A percentile compares a stretch with the other conserved stretches of the same genome.
These are phyloP conservation scores for Myotis lucifugus DNA, from an alignment of 2,113 vertebrate species.

Conservation along the genomic window DNA sequence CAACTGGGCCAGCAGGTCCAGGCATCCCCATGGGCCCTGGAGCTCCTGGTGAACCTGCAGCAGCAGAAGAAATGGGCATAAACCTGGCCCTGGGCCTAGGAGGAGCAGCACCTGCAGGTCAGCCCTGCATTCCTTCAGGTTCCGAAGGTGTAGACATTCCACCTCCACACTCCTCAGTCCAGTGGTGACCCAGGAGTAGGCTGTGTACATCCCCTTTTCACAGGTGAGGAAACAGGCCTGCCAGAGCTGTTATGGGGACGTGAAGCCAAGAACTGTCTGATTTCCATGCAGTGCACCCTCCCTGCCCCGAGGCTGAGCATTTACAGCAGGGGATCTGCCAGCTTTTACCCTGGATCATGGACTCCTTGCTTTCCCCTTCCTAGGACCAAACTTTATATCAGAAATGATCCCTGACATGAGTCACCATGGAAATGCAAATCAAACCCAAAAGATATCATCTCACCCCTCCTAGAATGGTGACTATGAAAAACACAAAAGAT, in stretches of 20 bases:
- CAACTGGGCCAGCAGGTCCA: constrained; percentile 54
- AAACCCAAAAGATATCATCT: not conserved
- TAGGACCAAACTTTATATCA: not conserved
- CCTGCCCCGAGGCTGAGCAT: not conserved
- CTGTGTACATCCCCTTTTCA: not conserved
- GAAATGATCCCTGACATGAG: not conserved
- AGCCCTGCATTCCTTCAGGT: not conserved
- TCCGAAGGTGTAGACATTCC: too few relatives aligned
- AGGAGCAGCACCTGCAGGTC: not conserved
- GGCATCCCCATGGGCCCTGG: constrained; percentile 19
- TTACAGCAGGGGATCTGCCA: too few relatives aligned
- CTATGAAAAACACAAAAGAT: not conserved
- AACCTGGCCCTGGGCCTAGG: not conserved
- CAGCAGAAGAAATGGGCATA: not conserved
- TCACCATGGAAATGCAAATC: not conserved
- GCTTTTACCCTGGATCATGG: not conserved
- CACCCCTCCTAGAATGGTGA: not conserved
- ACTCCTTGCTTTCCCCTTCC: not conserved
- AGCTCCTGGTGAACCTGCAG: constrained; percentile 61
- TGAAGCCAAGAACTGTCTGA: not conserved
- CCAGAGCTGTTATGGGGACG: not conserved
- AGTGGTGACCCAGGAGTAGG: not conserved
- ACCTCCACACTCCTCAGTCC: not conserved
- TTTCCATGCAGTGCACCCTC: not conserved
- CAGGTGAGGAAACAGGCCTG: not conserved